phyloP scores from a whole-genome alignment of 2,888 invertebrate species.

The Thereva nobilitata region DNA sequence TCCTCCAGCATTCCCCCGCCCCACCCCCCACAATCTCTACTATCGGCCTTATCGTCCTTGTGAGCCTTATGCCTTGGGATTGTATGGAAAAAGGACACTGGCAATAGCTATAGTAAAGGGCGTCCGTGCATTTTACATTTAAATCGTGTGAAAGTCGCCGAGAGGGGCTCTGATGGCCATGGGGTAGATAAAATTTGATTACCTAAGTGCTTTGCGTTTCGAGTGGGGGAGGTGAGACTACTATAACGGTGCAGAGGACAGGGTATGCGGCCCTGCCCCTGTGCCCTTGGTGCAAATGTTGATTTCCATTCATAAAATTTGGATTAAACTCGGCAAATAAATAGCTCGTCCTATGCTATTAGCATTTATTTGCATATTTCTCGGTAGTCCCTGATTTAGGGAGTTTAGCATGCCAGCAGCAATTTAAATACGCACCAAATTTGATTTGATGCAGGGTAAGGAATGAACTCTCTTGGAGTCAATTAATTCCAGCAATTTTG shows the following conservation, averaged over 20 bases:
- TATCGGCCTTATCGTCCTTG: too few relatives aligned
- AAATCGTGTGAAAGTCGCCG: slow-evolving; percentile 40
- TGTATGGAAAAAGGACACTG: slow-evolving; percentile 19
- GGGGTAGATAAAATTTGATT: slow-evolving; percentile 40
- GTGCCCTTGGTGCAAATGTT: slow-evolving; percentile 35
- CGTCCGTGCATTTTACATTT: slow-evolving; percentile 42
- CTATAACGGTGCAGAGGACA: too few relatives aligned
- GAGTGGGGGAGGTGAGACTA: neutral
- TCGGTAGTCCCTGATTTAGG: slow-evolving; percentile 1
- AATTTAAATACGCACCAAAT: neutral
- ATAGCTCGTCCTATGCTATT: slow-evolving; percentile 35
- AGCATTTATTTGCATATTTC: slow-evolving; percentile 39
- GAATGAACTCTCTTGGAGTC: neutral
- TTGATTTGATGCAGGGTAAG: neutral
- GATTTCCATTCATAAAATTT: slow-evolving; percentile 42
- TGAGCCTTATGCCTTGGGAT: neutral
- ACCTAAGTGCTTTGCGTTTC: slow-evolving; percentile 37
- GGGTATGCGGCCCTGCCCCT: too few relatives aligned
- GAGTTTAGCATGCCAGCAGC: neutral
- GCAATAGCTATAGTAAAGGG: slow-evolving; percentile 40
- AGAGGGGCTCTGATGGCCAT: slow-evolving; percentile 25
- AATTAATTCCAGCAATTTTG: neutral
- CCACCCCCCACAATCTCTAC: too few relatives aligned
- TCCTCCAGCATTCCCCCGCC: too few relatives aligned
- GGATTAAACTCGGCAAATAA: slow-evolving; percentile 39